Evolutionary conservation across 1,140 invertebrate genomes (phyloP).

Genomic region (Trichomalopsis sarcophagae): DNA sequence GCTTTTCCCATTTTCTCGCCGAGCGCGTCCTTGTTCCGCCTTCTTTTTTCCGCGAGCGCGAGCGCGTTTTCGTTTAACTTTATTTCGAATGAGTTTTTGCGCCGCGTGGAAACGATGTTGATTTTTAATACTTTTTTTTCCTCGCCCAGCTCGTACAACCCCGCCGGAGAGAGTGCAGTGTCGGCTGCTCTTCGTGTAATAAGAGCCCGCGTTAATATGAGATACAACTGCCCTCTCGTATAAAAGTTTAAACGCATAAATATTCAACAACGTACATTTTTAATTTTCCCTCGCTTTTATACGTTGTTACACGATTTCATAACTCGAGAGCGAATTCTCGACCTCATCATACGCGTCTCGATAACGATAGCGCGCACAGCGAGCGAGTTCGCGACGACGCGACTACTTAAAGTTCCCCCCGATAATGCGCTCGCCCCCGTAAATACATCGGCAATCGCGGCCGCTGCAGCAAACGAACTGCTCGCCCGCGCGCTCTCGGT

Average conservation of each 20-base stretch:
- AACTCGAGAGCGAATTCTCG: not conserved
- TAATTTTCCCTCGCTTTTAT: not conserved
- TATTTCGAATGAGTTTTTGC: constrained; percentile 36
- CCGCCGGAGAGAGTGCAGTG: not conserved
- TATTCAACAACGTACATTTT: no score
- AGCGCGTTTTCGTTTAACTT: constrained; percentile 34
- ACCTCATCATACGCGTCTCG: not conserved
- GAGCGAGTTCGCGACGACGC: constrained; percentile 24
- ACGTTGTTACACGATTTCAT: not conserved
- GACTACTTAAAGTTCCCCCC: constrained; percentile 46
- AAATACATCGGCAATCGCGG: constrained; percentile 26
- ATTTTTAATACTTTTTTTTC: constrained; percentile 20
- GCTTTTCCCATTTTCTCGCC: constrained; percentile 45
- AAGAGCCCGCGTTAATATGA: not conserved
- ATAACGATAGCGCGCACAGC: constrained; percentile 7
- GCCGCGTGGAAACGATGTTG: not conserved
- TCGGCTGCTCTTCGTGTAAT: not conserved
- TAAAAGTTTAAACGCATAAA: no score
- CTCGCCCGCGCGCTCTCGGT: not conserved
- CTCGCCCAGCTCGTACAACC: not conserved
- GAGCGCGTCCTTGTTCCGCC: constrained; percentile 9
- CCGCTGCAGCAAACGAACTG: not conserved
- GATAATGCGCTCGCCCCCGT: constrained; percentile 24
- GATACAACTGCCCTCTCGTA: no score
- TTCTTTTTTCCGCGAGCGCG: constrained; percentile 53